Evolutionary conservation across 1,140 invertebrate genomes (phyloP).

Genomic region (Lasaia peninsularis): DNA sequence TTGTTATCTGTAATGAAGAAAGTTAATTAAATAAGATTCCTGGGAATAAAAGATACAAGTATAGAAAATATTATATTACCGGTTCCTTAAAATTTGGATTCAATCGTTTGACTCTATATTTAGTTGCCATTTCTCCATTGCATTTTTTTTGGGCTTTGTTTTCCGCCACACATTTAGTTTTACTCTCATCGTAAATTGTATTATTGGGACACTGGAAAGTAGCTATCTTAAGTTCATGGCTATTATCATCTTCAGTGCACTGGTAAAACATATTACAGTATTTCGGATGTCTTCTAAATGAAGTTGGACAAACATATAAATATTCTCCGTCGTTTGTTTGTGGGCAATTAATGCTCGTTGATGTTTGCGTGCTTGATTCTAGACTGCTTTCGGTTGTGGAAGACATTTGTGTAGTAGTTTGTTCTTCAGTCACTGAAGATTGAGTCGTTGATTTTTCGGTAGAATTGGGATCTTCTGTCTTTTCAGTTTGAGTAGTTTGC

Average conservation of each 20-base stretch:
- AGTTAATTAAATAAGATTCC: not conserved
- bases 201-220: constrained; percentile 86
- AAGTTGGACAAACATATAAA: constrained; percentile 86
- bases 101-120: constrained; percentile 76
- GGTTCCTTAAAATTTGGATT: constrained; percentile 75
- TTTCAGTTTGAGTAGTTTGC: constrained; percentile 34
- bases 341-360: constrained; percentile 62
- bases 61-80: constrained; percentile 72
- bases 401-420: constrained; percentile 34
- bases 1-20: constrained; percentile 78
- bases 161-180: constrained; percentile 83
- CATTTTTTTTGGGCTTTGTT: constrained; percentile 78
- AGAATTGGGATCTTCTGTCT: constrained; percentile 19
- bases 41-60: not conserved
- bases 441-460: constrained; percentile 34
- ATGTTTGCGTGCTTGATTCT: constrained; percentile 42
- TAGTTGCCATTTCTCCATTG: constrained; percentile 73
- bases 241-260: constrained; percentile 81
- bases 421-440: constrained; percentile 29
- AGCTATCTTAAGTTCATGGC: constrained; percentile 84
- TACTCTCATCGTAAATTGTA: constrained; percentile 85
- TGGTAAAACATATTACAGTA: constrained; percentile 92
- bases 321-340: constrained; percentile 82
- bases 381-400: constrained; percentile 44
- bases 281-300: constrained; percentile 89